These are phyloP conservation scores for Tiaroga cobitis DNA, from an alignment of 2,797 vertebrate genomes.

Conservation along the genomic window DNA sequence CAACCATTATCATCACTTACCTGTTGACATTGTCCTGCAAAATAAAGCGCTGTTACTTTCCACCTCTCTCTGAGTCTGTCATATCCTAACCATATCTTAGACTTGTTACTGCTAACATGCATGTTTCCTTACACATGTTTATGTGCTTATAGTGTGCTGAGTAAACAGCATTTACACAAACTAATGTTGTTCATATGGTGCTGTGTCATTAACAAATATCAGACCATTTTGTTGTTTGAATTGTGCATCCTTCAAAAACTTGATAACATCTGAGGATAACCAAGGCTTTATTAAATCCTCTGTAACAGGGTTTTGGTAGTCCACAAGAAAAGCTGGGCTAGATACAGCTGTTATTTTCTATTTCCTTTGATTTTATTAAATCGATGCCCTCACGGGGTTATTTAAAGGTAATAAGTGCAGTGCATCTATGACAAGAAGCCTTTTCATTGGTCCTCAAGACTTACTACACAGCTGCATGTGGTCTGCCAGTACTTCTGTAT, in stretches of 20 bases:
- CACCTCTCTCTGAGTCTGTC: too few relatives aligned
- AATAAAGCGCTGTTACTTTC: too few relatives aligned
- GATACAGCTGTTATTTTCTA: background rate
- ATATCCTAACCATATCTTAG: background rate
- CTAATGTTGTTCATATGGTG: background rate
- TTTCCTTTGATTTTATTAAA: background rate
- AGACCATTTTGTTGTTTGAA: background rate
- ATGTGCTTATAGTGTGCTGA: background rate
- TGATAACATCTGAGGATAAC: background rate
- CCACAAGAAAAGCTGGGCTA: background rate
- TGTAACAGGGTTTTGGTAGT: background rate
- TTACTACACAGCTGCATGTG: background rate
- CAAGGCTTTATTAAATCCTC: background rate
- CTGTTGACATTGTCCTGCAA: too few relatives aligned
- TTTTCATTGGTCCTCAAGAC: slow-evolving; percentile 4
- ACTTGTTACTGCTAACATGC: background rate
- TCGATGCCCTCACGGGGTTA: background rate
- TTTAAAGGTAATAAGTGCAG: slow-evolving; percentile 13
- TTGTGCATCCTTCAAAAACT: background rate
- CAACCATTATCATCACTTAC: too few relatives aligned
- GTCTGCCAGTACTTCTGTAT: slow-evolving; percentile 3
- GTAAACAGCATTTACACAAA: too few relatives aligned
- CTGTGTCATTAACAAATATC: background rate
- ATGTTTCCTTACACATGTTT: background rate
- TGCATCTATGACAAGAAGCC: background rate